phyloP scores from a whole-genome alignment of 2,113 vertebrate species.

The Pipa parva region DNA sequence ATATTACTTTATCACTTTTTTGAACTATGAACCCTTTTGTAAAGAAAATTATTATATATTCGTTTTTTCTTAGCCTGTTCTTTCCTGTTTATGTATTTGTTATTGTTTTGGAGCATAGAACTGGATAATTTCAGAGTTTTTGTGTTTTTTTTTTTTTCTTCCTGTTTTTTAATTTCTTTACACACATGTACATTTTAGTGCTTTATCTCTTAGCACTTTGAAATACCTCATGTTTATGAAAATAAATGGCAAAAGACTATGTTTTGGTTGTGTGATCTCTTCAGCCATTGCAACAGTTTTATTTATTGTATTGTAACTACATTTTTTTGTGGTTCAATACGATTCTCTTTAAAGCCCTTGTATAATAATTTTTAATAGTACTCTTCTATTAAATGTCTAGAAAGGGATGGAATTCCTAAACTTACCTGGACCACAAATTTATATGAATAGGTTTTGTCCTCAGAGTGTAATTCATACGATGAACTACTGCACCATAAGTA shows the following conservation, averaged over 20 bases:
- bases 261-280: conserved; percentile 38
- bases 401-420: no score
- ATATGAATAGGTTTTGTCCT: no score
- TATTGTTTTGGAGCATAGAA: conserved; percentile 96
- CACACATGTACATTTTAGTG: conserved; percentile 97
- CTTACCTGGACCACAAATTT: no score
- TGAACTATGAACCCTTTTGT: conserved; percentile 92
- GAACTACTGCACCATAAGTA: no score
- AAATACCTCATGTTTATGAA: conserved; percentile 99
- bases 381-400: no score
- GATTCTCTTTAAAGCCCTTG: no score
- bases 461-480: no score
- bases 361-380: no score
- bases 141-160: conserved; percentile 72
- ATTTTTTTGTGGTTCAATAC: no score
- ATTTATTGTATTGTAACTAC: no score
- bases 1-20: conserved; percentile 98
- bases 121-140: conserved; percentile 90
- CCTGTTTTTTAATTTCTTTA: conserved; percentile 48
- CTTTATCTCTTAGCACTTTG: conserved; percentile 99
- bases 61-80: conserved; percentile 83
- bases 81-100: conserved; percentile 96
- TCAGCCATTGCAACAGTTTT: no score
- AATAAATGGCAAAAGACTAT: conserved; percentile 89
- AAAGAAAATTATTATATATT: conserved; percentile 96